Percentiles rank a stretch among this genome's conserved stretches.
Evolutionary conservation across 2,888 invertebrate species (phyloP).

Genomic region (Rhagonycha fulva): DNA sequence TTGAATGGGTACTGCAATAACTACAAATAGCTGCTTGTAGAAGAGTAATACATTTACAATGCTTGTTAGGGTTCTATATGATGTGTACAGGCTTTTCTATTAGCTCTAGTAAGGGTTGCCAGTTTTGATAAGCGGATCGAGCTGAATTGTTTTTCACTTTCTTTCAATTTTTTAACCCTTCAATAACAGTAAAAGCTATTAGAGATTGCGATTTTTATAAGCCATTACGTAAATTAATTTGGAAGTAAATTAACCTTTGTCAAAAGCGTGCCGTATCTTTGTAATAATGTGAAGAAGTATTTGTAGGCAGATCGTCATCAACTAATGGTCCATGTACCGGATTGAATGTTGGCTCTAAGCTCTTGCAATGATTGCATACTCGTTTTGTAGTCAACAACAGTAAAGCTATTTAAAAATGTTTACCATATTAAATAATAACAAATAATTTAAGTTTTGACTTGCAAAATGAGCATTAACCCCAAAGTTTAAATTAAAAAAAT

Average conservation of each 20-base stretch:
- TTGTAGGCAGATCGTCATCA: slow-evolving; percentile 41
- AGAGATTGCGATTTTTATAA: not conserved
- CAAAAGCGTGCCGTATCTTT: slow-evolving; percentile 22
- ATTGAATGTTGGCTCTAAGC: slow-evolving; percentile 31
- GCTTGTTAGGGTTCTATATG: slow-evolving; percentile 34
- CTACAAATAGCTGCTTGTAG: slow-evolving; percentile 38
- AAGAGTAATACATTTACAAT: slow-evolving; percentile 38
- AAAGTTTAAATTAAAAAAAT: slow-evolving; percentile 5
- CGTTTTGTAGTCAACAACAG: slow-evolving; percentile 30
- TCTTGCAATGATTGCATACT: slow-evolving; percentile 39
- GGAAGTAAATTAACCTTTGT: not conserved
- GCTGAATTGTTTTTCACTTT: not conserved
- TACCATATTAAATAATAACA: not conserved
- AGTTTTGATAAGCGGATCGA: slow-evolving; percentile 28
- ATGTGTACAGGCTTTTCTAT: slow-evolving; percentile 40
- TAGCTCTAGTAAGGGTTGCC: slow-evolving; percentile 35
- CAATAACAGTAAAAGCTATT: not conserved
- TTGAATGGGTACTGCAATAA: slow-evolving; percentile 39
- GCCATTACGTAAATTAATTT: not conserved
- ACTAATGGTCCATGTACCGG: slow-evolving; percentile 39
- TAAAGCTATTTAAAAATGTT: slow-evolving; percentile 15
- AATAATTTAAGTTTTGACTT: not conserved
- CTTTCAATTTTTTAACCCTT: not conserved
- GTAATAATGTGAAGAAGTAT: slow-evolving; percentile 29
- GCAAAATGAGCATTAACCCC: not conserved